Conservation (phyloP, 2,113 vertebrate species). For the Megaceryle maxima region DNA sequence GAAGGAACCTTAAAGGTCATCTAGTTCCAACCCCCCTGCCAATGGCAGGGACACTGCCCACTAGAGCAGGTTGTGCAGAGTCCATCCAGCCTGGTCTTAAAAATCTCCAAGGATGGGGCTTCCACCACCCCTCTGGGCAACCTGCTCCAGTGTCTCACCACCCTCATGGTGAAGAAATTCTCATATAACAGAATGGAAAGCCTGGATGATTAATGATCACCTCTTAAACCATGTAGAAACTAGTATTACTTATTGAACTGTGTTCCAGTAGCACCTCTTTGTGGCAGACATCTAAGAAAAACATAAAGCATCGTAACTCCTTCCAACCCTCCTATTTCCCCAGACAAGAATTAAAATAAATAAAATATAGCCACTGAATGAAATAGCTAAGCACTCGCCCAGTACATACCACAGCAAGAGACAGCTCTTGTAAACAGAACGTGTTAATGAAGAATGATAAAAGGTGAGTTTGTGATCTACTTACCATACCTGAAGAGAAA, state of each 20-base stretch:
- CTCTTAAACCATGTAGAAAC: background rate
- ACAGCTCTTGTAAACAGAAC: background rate
- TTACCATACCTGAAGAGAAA: background rate
- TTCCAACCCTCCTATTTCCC: background rate
- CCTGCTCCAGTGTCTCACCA: too few relatives aligned
- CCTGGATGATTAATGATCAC: background rate
- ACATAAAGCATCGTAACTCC: background rate
- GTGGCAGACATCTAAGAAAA: background rate
- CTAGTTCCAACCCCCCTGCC: too few relatives aligned
- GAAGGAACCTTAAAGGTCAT: too few relatives aligned
- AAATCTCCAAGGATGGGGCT: too few relatives aligned
- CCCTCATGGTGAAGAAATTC: background rate
- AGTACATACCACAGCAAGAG: background rate
- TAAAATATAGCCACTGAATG: background rate
- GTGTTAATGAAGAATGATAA: background rate
- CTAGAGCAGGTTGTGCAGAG: too few relatives aligned
- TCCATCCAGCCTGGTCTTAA: too few relatives aligned
- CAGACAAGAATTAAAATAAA: background rate
- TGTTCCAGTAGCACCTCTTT: background rate
- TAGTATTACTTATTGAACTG: background rate
- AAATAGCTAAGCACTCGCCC: background rate
- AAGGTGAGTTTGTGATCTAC: background rate
- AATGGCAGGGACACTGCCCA: too few relatives aligned
- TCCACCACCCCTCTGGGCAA: too few relatives aligned
- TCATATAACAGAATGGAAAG: background rate